A percentile compares a stretch with the other conserved stretches of the same genome.
phyloP scores from a whole-genome alignment of 2,113 vertebrate genomes.

The Petaurus breviceps region DNA sequence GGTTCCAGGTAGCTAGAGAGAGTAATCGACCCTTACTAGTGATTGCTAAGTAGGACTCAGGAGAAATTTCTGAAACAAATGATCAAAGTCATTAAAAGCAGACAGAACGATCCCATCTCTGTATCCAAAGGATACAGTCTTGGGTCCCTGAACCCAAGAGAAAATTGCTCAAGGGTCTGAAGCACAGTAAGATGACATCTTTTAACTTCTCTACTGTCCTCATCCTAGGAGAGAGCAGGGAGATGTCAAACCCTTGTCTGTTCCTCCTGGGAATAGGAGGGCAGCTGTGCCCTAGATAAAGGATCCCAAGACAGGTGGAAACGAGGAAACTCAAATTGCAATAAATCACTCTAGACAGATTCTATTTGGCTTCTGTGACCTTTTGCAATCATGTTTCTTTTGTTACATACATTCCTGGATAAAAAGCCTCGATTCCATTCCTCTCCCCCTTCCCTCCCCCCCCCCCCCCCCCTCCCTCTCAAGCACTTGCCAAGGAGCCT shows the following conservation, averaged over 20 bases:
- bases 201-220: not conserved
- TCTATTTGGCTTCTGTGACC: slow-evolving; percentile 8
- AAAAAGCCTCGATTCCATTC: not conserved
- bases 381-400: slow-evolving; percentile 12
- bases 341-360: slow-evolving; percentile 44
- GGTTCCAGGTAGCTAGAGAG: not conserved
- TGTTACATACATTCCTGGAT: not conserved
- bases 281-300: slow-evolving; percentile 8
- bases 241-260: not conserved
- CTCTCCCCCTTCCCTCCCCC: not conserved
- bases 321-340: not conserved
- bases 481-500: slow-evolving; percentile 19
- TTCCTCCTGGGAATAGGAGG: not conserved
- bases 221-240: not conserved
- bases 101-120: not conserved
- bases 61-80: not conserved
- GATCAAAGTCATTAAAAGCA: not conserved
- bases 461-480: not conserved
- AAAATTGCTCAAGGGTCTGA: not conserved
- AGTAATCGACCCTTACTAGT: not conserved
- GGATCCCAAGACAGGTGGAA: slow-evolving; percentile 36
- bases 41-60: not conserved
- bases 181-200: not conserved
- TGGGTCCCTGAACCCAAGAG: not conserved
- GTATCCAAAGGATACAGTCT: not conserved